A percentile compares a stretch with the other conserved stretches of the same genome.
These are phyloP conservation scores for Papilio dardanus DNA, from an alignment of 1,140 invertebrate genomes.

Conservation along the genomic window DNA sequence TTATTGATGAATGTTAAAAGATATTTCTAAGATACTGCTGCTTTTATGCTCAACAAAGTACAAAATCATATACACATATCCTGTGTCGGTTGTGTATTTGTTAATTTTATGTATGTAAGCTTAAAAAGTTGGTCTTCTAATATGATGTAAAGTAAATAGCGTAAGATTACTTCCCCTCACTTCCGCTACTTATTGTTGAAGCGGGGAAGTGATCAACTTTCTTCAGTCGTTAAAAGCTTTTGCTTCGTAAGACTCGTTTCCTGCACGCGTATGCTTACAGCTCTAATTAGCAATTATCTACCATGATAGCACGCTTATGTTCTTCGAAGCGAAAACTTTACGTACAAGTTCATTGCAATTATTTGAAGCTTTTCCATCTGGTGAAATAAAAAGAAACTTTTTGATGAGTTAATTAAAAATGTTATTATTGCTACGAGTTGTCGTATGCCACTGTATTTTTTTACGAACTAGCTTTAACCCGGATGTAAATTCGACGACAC, in stretches of 20 bases:
- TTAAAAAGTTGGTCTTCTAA: slow-evolving; percentile 17
- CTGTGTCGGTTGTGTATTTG: not conserved
- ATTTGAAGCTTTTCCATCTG: slow-evolving; percentile 6
- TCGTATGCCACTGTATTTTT: slow-evolving; percentile 3
- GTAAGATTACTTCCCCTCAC: slow-evolving; percentile 25
- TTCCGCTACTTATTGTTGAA: slow-evolving; percentile 14
- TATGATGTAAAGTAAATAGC: not conserved
- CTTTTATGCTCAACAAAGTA: no score
- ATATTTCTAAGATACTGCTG: no score
- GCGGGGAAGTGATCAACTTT: slow-evolving; percentile 29
- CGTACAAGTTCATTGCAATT: slow-evolving; percentile 17
- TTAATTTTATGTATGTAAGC: not conserved
- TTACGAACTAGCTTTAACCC: not conserved
- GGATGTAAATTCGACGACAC: slow-evolving; percentile 6
- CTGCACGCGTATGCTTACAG: slow-evolving; percentile 35
- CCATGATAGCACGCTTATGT: slow-evolving; percentile 33
- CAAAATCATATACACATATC: no score
- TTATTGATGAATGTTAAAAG: no score
- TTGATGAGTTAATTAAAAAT: slow-evolving; percentile 20
- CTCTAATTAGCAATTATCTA: slow-evolving; percentile 37
- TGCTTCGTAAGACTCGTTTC: slow-evolving; percentile 29
- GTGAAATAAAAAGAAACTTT: slow-evolving; percentile 8
- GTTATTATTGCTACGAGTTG: not conserved
- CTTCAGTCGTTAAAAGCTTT: slow-evolving; percentile 34
- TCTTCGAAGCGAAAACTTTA: not conserved